A percentile compares a stretch with the other conserved stretches of the same genome.
Evolutionary conservation across 2,888 invertebrate species (phyloP).

Genomic region (Xanthorhoe spadicearia): DNA sequence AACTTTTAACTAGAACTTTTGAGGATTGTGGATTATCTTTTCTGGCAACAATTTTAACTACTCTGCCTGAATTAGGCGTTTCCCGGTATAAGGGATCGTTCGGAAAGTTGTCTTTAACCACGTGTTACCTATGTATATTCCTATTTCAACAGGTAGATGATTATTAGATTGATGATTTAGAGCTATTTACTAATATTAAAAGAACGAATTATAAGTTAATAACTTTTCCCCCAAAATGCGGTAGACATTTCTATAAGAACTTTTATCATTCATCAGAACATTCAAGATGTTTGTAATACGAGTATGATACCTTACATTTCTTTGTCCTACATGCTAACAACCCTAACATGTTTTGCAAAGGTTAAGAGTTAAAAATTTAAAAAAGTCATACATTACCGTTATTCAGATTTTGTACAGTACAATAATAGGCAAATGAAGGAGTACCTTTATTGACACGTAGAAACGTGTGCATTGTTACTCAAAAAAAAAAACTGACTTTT

Average conservation of each 20-base stretch:
- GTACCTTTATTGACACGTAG: not conserved
- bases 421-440: not conserved
- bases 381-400: not conserved
- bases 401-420: not conserved
- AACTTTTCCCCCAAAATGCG: too few species aligned
- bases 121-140: too few species aligned
- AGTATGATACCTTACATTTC: too few species aligned
- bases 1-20: not conserved
- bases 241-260: too few species aligned
- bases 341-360: not conserved
- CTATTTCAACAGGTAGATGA: too few species aligned
- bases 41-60: not conserved
- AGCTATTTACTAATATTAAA: too few species aligned
- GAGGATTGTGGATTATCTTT: not conserved
- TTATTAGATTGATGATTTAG: too few species aligned
- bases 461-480: not conserved
- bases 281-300: too few species aligned
- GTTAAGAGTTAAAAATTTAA: not conserved
- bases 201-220: too few species aligned
- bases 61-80: not conserved
- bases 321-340: too few species aligned
- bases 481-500: constrained; percentile 17
- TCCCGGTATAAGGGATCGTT: not conserved
- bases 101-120: too few species aligned
- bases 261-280: too few species aligned